A percentile compares a stretch with the other conserved stretches of the same genome.
These are phyloP conservation scores for Hylomyscus alleni DNA, from an alignment of 2,797 vertebrate species.

Conservation along the genomic window DNA sequence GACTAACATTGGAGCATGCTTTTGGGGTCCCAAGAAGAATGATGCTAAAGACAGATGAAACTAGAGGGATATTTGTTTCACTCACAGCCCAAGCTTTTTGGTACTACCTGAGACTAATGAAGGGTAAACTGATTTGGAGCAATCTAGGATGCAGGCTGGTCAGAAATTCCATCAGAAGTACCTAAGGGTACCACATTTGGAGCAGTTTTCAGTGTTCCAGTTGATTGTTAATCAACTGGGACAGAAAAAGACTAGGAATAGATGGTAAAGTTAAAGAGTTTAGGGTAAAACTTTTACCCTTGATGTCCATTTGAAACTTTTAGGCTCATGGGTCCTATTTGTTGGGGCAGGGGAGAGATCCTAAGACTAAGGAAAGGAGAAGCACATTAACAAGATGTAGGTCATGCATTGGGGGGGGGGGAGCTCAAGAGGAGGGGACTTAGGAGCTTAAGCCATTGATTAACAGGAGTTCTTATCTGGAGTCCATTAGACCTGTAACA, in stretches of 20 bases:
- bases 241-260: neutral
- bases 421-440: too few species aligned
- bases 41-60: neutral
- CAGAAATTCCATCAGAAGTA: neutral
- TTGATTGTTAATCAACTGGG: neutral
- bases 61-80: neutral
- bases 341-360: neutral
- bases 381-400: neutral
- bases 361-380: neutral
- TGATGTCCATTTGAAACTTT: neutral
- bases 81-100: too few species aligned
- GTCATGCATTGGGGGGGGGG: too few species aligned
- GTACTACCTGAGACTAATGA: neutral
- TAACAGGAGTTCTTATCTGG: neutral
- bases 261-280: neutral
- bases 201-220: neutral
- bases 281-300: neutral
- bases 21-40: neutral
- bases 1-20: neutral
- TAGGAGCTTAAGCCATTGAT: neutral
- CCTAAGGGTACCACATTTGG: neutral
- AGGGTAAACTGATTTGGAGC: neutral
- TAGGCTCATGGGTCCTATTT: too few species aligned
- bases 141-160: neutral
- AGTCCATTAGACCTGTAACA: neutral